Evolutionary conservation across 2,888 invertebrate genomes (phyloP), one percentile per base, ranked within the genome.

Genomic region (Priocnemis perturbator): DNA sequence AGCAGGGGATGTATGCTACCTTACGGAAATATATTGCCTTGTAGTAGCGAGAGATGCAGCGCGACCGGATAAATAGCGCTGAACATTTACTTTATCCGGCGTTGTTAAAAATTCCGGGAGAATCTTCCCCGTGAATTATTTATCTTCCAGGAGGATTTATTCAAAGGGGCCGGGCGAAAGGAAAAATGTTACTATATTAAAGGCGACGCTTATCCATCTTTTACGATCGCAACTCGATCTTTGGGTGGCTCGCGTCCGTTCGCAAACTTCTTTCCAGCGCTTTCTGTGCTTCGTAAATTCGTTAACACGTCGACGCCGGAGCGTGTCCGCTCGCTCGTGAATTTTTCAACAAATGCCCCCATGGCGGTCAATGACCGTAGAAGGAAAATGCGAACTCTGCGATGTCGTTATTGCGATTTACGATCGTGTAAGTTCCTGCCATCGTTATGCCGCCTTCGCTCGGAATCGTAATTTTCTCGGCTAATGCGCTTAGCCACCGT

Each of bases 221-320:
- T 37, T 37, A 37, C 11, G 37, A 7, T 37, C 37, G 11, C 37
- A 26, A 3, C 26, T 26, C 5, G 26, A 26, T 26, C 26, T 26
- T 26, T 26, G 3, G 5, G 26, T 26, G 5, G 26, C 26, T 26
- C 26, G 74, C 67, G 65, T 62, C 66, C 26, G 26, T 26, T 26
- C 26, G 2, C 26, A 26, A 26, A 26, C 26, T 26, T 26, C 26
- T 26, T 37, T 19, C 11, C 26, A n/a, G 58, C 58, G 58, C 60
- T 67, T 67, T 74, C 65, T 52, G 53, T 68, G 67, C 71, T 76
- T 69, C 69, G 76, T 77, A 77, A 77, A 76, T 77, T 76, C 61
- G 48, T 76, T 69, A 26, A 55, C 37, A 52, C 44, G 17, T 30
- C 14, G 55, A 56, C 65, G 48, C 50, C 64, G 66, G 69, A 74